phyloP scores from a whole-genome alignment of 1,140 invertebrate genomes.

The Aphaenogaster ashmeadi region DNA sequence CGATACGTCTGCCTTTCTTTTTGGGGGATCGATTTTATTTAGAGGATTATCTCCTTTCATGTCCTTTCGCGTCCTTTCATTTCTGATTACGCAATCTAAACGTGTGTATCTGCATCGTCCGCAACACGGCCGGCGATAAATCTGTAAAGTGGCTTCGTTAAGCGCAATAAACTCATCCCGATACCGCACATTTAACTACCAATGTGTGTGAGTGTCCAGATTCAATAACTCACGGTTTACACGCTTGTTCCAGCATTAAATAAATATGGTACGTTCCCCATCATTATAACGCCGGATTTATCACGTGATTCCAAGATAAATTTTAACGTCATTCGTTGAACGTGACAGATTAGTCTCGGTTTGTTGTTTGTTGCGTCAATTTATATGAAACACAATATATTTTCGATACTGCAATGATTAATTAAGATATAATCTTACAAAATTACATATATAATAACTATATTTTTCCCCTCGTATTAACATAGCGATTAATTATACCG shows the following conservation, averaged over 20 bases:
- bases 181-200: conserved; percentile 26
- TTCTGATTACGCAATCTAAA: neutral
- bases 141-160: conserved; percentile 23
- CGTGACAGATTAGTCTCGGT: neutral
- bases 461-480: neutral
- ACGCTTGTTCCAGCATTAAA: neutral
- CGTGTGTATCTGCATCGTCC: conserved; percentile 11
- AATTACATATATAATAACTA: too few relatives aligned
- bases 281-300: neutral
- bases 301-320: neutral
- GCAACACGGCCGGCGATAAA: neutral
- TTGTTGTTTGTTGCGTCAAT: neutral
- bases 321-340: neutral
- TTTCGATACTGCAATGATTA: neutral
- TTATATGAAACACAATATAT: neutral
- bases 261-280: neutral
- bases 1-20: neutral
- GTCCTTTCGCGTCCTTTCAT: neutral
- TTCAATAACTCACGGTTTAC: conserved; percentile 12
- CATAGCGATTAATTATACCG: neutral
- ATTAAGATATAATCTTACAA: conserved; percentile 21
- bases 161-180: conserved; percentile 18
- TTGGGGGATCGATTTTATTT: neutral
- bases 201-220: neutral
- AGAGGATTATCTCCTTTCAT: neutral